These are phyloP conservation scores for Diaphora mendica DNA, from an alignment of 2,888 invertebrate genomes.

Conservation along the genomic window DNA sequence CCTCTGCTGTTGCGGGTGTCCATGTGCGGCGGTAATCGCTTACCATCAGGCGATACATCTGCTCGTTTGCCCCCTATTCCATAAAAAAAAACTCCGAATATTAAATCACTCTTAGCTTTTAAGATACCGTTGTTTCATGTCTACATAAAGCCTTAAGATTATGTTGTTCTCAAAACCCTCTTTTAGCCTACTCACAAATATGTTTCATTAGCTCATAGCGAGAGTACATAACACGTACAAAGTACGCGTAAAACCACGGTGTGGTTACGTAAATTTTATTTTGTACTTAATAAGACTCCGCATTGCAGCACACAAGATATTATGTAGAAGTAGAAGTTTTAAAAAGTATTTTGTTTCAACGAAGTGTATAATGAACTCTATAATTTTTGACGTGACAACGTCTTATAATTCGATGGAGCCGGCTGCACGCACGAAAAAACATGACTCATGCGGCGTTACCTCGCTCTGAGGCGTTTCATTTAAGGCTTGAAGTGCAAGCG, in stretches of 20 bases:
- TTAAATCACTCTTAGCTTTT: background rate
- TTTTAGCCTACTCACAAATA: constrained; percentile 25
- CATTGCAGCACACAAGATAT: constrained; percentile 11
- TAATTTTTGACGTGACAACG: no score
- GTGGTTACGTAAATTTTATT: constrained; percentile 28
- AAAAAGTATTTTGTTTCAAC: background rate
- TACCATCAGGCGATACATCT: no score
- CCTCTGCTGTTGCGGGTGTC: no score
- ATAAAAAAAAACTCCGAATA: no score
- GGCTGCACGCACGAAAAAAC: no score
- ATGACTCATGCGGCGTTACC: no score
- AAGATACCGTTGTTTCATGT: constrained; percentile 25
- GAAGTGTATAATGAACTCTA: background rate
- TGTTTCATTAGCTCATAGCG: constrained; percentile 25
- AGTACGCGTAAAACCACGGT: constrained; percentile 28
- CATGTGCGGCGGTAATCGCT: no score
- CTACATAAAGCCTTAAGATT: constrained; percentile 23
- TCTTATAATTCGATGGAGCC: no score
- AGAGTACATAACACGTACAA: constrained; percentile 10
- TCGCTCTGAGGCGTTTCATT: no score
- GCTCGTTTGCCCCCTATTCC: no score
- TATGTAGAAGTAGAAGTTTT: background rate
- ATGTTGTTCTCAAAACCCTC: constrained; percentile 30
- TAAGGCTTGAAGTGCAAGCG: no score
- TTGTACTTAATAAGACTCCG: constrained; percentile 10